Conservation (phyloP, 2,797 vertebrate genomes). For the Danionella dracula region DNA sequence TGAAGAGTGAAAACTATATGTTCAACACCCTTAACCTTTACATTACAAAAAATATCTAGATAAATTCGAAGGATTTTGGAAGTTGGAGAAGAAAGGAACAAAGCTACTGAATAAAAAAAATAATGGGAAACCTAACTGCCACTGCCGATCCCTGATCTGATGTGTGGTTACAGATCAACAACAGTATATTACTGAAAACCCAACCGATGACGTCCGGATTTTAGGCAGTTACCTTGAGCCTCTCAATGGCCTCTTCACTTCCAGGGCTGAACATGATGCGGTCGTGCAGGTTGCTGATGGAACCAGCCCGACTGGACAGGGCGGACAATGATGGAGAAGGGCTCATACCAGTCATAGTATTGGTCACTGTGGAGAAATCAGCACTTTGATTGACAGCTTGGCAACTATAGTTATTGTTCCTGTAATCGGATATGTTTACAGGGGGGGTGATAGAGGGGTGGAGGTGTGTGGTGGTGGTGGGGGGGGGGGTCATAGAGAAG, state of each 20-base stretch:
- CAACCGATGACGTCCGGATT: no score
- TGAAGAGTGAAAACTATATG: no score
- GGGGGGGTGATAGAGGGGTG: slow-evolving; percentile 53
- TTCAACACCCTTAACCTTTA: no score
- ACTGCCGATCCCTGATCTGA: no score
- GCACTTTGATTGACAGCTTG: slow-evolving; percentile 81
- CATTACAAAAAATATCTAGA: no score
- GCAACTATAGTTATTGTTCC: slow-evolving; percentile 82
- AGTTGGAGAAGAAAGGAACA: no score
- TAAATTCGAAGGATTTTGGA: no score
- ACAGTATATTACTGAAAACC: no score
- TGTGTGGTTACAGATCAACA: no score
- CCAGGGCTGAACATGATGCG: slow-evolving; percentile 94
- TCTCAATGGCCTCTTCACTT: slow-evolving; percentile 93
- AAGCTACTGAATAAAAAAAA: no score
- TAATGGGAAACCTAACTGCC: no score
- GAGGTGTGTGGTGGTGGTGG: no score
- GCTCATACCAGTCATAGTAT: slow-evolving; percentile 92
- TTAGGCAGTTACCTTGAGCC: slow-evolving; percentile 80
- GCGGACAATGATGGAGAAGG: slow-evolving; percentile 91
- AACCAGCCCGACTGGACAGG: slow-evolving; percentile 89
- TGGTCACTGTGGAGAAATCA: slow-evolving; percentile 98
- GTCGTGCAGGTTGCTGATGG: slow-evolving; percentile 90
- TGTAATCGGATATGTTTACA: slow-evolving; percentile 82
- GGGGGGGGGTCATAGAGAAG: slow-evolving; percentile 53